phyloP scores from a whole-genome alignment of 2,888 invertebrate genomes.

The Chrysomela aeneicollis region DNA sequence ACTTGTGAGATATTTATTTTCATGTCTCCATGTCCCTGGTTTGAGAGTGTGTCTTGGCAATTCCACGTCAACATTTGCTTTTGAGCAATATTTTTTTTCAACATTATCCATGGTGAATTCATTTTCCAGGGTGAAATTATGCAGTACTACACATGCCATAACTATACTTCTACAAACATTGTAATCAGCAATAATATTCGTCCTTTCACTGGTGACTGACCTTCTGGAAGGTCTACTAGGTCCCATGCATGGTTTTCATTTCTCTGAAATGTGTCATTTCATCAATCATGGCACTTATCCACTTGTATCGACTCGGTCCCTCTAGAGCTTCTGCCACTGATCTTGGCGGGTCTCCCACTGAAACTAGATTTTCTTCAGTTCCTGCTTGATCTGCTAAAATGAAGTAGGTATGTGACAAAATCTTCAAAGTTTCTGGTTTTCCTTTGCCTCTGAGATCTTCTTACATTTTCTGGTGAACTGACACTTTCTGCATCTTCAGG shows the following conservation, averaged over 20 bases:
- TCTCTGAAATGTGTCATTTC: conserved; percentile 31
- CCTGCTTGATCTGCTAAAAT: too few relatives aligned
- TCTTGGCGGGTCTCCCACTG: conserved; percentile 27
- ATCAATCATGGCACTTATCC: conserved; percentile 34
- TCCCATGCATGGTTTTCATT: conserved; percentile 41
- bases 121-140: neutral
- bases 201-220: conserved; percentile 29
- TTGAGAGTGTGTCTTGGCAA: neutral
- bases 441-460: conserved; percentile 22
- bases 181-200: neutral
- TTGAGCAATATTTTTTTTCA: neutral
- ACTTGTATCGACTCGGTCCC: too few relatives aligned
- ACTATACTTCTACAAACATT: neutral
- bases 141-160: conserved; percentile 12
- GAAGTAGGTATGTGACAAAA: too few relatives aligned
- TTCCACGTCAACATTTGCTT: neutral
- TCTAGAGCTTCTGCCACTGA: conserved; percentile 33
- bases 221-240: conserved; percentile 27
- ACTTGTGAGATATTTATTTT: neutral
- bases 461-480: too few relatives aligned
- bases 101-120: conserved; percentile 5
- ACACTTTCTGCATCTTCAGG: too few relatives aligned
- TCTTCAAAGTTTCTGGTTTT: conserved; percentile 11
- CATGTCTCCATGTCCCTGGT: neutral
- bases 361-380: conserved; percentile 10